Evolutionary conservation across 2,113 vertebrate species (phyloP).

Genomic region (Girardinichthys multiradiatus): DNA sequence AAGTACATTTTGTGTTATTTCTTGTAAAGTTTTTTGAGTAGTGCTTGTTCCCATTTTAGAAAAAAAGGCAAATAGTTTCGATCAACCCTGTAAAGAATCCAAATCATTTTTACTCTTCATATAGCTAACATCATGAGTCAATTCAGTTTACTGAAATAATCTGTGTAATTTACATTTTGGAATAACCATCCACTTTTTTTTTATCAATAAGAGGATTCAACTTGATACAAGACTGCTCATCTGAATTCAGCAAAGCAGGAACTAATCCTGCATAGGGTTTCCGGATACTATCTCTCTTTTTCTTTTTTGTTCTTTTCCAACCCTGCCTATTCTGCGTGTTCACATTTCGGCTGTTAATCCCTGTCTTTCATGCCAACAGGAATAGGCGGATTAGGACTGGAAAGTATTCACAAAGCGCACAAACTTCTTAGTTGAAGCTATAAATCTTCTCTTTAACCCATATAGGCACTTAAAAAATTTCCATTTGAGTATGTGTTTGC

Average conservation of each 20-base stretch:
- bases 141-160: conserved; percentile 12
- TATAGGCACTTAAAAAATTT: conserved; percentile 7
- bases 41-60: background rate
- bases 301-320: conserved; percentile 48
- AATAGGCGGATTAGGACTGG: conserved; percentile 70
- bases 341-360: conserved; percentile 75
- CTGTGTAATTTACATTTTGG: conserved; percentile 27
- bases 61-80: background rate
- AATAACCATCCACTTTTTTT: conserved; percentile 45
- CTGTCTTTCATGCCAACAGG: conserved; percentile 72
- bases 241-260: conserved; percentile 51
- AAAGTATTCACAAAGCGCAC: conserved; percentile 53
- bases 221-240: conserved; percentile 58
- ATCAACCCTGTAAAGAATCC: background rate
- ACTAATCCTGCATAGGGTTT: conserved; percentile 48
- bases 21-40: background rate
- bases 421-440: conserved; percentile 18
- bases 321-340: conserved; percentile 63
- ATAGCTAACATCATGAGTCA: conserved; percentile 9
- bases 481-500: conserved; percentile 5
- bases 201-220: conserved; percentile 52
- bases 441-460: conserved; percentile 27
- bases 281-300: conserved; percentile 45
- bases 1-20: background rate
- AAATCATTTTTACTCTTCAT: conserved; percentile 22